These are phyloP conservation scores for Rambutsinella grinnellia DNA, from an alignment of 2,888 invertebrate species.

Conservation along the genomic window DNA sequence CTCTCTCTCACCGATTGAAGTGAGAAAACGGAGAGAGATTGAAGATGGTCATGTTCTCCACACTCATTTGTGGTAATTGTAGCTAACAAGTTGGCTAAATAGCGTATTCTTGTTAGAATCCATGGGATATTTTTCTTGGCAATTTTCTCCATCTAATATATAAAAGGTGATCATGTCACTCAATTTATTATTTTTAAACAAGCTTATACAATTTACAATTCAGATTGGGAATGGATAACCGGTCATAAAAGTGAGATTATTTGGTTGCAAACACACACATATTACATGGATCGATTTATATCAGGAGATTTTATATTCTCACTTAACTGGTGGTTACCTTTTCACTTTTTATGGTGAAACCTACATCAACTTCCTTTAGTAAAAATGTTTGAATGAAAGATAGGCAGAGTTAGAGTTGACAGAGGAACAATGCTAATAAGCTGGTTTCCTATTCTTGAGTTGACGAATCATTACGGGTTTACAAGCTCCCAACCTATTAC, in stretches of 20 bases:
- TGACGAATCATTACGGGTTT: too few species aligned
- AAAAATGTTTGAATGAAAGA: too few species aligned
- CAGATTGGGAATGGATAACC: background rate
- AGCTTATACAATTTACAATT: background rate
- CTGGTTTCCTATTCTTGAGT: too few species aligned
- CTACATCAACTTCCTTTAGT: too few species aligned
- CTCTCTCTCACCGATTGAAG: too few species aligned
- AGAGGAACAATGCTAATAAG: too few species aligned
- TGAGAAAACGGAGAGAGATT: background rate
- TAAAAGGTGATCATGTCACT: background rate
- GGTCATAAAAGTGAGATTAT: background rate
- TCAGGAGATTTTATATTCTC: too few species aligned
- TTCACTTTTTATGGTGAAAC: too few species aligned
- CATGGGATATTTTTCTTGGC: slow-evolving; percentile 11
- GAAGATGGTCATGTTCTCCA: slow-evolving; percentile 19
- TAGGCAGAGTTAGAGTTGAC: too few species aligned
- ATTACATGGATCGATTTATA: too few species aligned
- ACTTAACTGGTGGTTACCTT: too few species aligned
- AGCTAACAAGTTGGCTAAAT: slow-evolving; percentile 29
- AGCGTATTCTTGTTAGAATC: slow-evolving; percentile 4
- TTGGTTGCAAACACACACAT: background rate
- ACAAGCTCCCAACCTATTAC: too few species aligned
- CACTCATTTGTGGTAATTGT: slow-evolving; percentile 46
- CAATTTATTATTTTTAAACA: slow-evolving; percentile 11
- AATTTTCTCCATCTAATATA: background rate